phyloP scores from a whole-genome alignment of 1,140 invertebrate species.

The Brachionus sp. region DNA sequence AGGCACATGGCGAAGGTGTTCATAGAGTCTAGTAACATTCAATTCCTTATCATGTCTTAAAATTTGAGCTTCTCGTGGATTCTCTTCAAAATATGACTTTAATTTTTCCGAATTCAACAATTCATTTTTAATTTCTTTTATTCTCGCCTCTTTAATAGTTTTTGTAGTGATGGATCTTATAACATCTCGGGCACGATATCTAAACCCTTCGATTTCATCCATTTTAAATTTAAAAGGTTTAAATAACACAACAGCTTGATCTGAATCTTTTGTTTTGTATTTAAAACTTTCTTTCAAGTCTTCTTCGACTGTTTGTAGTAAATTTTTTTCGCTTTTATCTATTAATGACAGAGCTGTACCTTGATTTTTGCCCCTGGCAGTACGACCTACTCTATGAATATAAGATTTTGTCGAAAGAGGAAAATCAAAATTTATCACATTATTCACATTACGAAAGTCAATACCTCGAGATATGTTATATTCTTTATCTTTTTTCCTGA shows the following conservation, averaged over 20 bases:
- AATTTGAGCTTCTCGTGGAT: constrained; percentile 29
- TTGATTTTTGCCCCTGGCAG: constrained; percentile 83
- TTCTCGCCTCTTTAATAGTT: constrained; percentile 81
- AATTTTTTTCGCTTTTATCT: constrained; percentile 71
- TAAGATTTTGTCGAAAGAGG: constrained; percentile 80
- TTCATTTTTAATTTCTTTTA: constrained; percentile 93
- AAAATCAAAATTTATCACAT: constrained; percentile 98
- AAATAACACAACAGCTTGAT: constrained; percentile 51
- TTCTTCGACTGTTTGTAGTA: constrained; percentile 74
- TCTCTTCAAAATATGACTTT: constrained; percentile 64
- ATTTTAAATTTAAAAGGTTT: constrained; percentile 88
- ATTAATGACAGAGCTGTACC: constrained; percentile 92
- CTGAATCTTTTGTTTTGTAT: constrained; percentile 47
- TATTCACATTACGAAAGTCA: constrained; percentile 93
- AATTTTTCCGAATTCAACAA: constrained; percentile 86
- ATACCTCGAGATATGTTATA: constrained; percentile 83
- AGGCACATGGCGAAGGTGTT: constrained; percentile 38
- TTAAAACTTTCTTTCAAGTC: constrained; percentile 62
- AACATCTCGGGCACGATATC: constrained; percentile 85
- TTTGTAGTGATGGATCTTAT: constrained; percentile 86
- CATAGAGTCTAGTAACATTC: constrained; percentile 23
- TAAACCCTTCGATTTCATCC: constrained; percentile 89
- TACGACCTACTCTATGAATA: constrained; percentile 85
- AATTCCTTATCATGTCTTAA: constrained; percentile 42
- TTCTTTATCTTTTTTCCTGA: constrained; percentile 63